Evolutionary conservation across 2,888 invertebrate species (phyloP).

Genomic region (Anoncus sp.): DNA sequence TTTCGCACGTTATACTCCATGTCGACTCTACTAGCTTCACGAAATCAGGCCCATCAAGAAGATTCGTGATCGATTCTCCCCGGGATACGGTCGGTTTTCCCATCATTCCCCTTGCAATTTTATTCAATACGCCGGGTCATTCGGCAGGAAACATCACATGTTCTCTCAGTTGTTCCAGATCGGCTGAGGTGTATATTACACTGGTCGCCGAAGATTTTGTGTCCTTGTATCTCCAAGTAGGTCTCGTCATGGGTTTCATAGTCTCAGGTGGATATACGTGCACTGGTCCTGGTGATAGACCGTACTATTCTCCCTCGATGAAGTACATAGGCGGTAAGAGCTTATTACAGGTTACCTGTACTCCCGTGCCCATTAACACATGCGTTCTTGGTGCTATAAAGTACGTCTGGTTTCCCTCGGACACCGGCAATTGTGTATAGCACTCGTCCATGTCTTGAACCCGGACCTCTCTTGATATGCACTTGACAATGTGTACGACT

Average conservation of each 20-base stretch:
- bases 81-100: not conserved
- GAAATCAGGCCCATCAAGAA: slow-evolving; percentile 28
- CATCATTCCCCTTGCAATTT: slow-evolving; percentile 49
- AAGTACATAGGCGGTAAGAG: slow-evolving; percentile 63
- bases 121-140: slow-evolving; percentile 37
- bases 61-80: slow-evolving; percentile 16
- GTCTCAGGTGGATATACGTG: slow-evolving; percentile 2
- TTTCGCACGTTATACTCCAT: slow-evolving; percentile 39
- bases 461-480: slow-evolving; percentile 61
- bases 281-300: slow-evolving; percentile 34
- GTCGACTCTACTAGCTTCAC: slow-evolving; percentile 24
- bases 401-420: slow-evolving; percentile 2
- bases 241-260: slow-evolving; percentile 29
- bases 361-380: slow-evolving; percentile 61
- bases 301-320: slow-evolving; percentile 64
- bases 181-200: slow-evolving; percentile 46
- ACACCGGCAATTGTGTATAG: slow-evolving; percentile 66
- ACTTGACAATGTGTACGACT: slow-evolving; percentile 68
- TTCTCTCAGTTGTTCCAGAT: slow-evolving; percentile 40
- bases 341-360: slow-evolving; percentile 62
- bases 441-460: slow-evolving; percentile 58
- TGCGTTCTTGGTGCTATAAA: slow-evolving; percentile 58
- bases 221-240: slow-evolving; percentile 54
- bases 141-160: slow-evolving; percentile 60
- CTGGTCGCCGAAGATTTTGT: slow-evolving; percentile 34